phyloP scores from a whole-genome alignment of 2,113 vertebrate genomes.

The Amphiprion percula region DNA sequence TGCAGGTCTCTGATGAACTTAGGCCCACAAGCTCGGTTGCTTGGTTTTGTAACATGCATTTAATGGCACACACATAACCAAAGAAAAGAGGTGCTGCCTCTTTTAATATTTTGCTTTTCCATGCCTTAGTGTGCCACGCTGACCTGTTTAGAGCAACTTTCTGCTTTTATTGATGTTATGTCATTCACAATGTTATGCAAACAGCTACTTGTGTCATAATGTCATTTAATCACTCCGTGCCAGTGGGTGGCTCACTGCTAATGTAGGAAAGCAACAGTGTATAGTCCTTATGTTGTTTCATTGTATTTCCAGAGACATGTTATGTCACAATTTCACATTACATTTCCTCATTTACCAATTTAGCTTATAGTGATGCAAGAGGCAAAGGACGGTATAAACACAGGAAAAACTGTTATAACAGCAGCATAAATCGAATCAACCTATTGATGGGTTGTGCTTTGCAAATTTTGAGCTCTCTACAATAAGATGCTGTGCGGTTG shows the following conservation, averaged over 20 bases:
- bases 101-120: neutral
- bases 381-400: neutral
- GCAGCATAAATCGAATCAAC: neutral
- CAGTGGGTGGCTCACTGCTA: slow-evolving; percentile 22
- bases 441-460: neutral
- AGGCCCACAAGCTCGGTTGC: neutral
- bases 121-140: neutral
- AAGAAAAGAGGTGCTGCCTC: neutral
- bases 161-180: slow-evolving; percentile 54
- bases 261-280: neutral
- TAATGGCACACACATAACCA: slow-evolving; percentile 7
- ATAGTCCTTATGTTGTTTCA: neutral
- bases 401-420: too few relatives aligned
- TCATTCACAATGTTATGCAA: slow-evolving; percentile 65
- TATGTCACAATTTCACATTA: neutral
- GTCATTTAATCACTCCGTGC: slow-evolving; percentile 33
- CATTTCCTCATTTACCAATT: neutral
- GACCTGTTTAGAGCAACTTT: slow-evolving; percentile 7
- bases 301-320: slow-evolving; percentile 8
- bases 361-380: neutral
- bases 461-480: neutral
- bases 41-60: slow-evolving; percentile 38
- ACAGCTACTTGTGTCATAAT: slow-evolving; percentile 56
- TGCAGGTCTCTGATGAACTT: neutral
- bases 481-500: neutral